These are phyloP conservation scores for Sycon ciliatum DNA, from an alignment of 37 sponge, comb jelly and placozoan genomes.

Conservation along the genomic window DNA sequence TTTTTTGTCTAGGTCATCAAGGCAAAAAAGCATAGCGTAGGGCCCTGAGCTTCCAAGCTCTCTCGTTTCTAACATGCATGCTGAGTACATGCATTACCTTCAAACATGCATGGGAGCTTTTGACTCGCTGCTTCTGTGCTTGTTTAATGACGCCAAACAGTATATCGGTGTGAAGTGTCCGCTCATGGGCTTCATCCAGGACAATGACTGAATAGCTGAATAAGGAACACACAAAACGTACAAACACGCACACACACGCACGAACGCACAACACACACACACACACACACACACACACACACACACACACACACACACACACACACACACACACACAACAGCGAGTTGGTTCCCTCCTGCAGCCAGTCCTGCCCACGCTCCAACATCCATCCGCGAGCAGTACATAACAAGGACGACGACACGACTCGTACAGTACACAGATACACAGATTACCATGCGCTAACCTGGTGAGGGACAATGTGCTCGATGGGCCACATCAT, in stretches of 20 bases:
- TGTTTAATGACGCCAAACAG: slow-evolving; percentile 83
- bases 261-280: too few species aligned
- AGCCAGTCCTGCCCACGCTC: neutral
- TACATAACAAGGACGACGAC: neutral
- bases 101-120: slow-evolving; percentile 19
- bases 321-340: slow-evolving; percentile 16
- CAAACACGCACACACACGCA: too few species aligned
- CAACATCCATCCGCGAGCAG: neutral
- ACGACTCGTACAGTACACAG: neutral
- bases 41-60: too few species aligned
- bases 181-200: slow-evolving; percentile 90
- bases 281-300: too few species aligned
- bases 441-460: too few species aligned
- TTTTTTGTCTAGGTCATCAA: too few species aligned
- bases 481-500: neutral
- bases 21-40: too few species aligned
- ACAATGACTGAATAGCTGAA: slow-evolving; percentile 60
- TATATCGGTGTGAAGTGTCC: slow-evolving; percentile 87
- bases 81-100: neutral
- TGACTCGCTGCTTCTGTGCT: slow-evolving; percentile 48
- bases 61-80: too few species aligned
- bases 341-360: neutral
- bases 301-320: slow-evolving; percentile 9
- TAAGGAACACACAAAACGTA: neutral
- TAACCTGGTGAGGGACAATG: too few species aligned